Base-by-base conservation (phyloP, 2,888 invertebrate species). In the Sthenelais limicola region DNA sequence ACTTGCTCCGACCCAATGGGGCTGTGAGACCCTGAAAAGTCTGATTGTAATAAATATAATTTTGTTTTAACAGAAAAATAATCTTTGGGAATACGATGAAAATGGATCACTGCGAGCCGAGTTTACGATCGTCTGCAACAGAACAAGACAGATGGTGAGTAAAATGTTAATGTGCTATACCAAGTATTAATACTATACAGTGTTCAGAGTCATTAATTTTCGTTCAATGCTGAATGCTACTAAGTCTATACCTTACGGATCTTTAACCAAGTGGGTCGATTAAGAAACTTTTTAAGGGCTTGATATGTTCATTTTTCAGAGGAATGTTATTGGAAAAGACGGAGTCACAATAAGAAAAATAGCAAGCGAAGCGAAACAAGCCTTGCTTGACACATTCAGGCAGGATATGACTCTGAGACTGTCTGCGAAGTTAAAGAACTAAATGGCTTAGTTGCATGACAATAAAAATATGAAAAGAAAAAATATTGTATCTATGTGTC, bases 361-460 rank as follows among this genome's bases (percentile, higher is more conserved):
- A n/a, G 56, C 33, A 1, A 12, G 56, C 3, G 56, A 32, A 33
- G 56, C 56, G 2, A 56, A 56, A 56, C 56, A 56, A 18, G 33
- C 56, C 3, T 32, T 56, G 56, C 32, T 56, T 12, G 56, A 56
- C 21, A 56, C 56, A 3, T 56, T 56, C 32, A 56, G 56, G 30
- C 12, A 21, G 7, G 56, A 56, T 4, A 3, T 56, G 30, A 15
- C 56, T 5, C 33, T 56, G 32, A 56, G 18, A 3, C 21, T 56
- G 30, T 56, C 3, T 32, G 56, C 33, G 2, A 56, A 56, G n/a
- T n/a, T n/a, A n/a, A n/a, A n/a, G n/a, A n/a, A n/a, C n/a, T n/a
- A n/a, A n/a, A n/a, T n/a, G n/a, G n/a, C n/a, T n/a, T n/a, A n/a
- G n/a, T n/a, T n/a, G n/a, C n/a, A n/a, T n/a, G n/a, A n/a, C n/a